Conservation (phyloP, 2,888 invertebrate species). For the Agrotis segetum region DNA sequence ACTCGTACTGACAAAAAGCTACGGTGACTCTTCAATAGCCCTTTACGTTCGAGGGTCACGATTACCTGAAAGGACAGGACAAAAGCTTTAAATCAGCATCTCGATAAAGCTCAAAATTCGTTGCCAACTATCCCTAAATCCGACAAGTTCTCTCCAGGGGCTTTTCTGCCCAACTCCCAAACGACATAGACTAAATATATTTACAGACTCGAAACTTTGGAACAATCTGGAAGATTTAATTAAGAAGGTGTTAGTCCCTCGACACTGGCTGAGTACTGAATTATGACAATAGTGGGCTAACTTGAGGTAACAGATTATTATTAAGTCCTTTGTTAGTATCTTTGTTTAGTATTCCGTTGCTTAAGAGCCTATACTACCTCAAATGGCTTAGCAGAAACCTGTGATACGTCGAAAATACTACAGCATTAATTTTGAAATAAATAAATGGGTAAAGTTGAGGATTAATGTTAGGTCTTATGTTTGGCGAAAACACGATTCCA, state of each 20-base stretch:
- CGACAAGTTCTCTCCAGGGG: conserved; percentile 44
- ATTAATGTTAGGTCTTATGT: too few species aligned
- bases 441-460: too few species aligned
- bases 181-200: conserved; percentile 46
- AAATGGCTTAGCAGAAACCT: too few species aligned
- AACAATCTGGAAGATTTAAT: conserved; percentile 55
- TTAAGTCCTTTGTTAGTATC: neutral
- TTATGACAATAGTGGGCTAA: conserved; percentile 9
- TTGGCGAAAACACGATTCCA: too few species aligned
- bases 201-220: conserved; percentile 49
- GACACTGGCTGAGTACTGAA: conserved; percentile 23
- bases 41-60: too few species aligned
- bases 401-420: too few species aligned
- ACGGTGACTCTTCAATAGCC: too few species aligned
- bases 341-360: neutral
- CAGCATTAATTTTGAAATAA: too few species aligned
- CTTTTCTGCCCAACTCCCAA: conserved; percentile 20
- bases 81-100: neutral
- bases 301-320: conserved; percentile 24
- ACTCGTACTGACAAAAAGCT: too few species aligned
- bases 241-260: conserved; percentile 47
- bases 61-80: neutral
- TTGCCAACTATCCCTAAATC: neutral
- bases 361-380: neutral
- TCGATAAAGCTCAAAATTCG: conserved; percentile 1